Base-by-base conservation (phyloP, 2,797 vertebrate genomes). In the Alfaro cultratus region DNA sequence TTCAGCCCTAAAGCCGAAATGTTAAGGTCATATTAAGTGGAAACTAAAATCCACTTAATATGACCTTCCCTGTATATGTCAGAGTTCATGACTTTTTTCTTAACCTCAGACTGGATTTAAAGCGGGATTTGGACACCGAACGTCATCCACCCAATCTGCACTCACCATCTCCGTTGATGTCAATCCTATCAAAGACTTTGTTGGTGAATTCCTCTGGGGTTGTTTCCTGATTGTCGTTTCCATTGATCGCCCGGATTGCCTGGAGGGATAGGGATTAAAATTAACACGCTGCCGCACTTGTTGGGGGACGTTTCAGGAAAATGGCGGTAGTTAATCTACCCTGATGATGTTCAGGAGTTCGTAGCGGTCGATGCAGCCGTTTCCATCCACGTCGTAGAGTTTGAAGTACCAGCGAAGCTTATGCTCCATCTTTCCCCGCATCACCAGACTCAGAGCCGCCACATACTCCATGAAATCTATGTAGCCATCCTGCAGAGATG, bases 401-500 rank as follows among this genome's bases (percentile, higher is more conserved):
- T 97, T 97, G 94, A 98, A 98, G 84, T 98, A 98, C 97, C 97
- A 98, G 62, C 97, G 95, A 76, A 98, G 83, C 72, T 98, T 98
- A 93, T 98, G 97, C 93, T 98, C 97, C 96, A 98, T 98, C 92
- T 98, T 98, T 16, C 97, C 97, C 23, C 97, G 92, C 92, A 98
- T 97, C 80, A 98, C 97, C 0, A 98, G 95, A 87, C 97, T 98
- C 81, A 98, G 96, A 5, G 97, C 97, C 0, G 97, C 97, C 80
- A 98, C 97, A 0, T 98, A 98, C 89, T 98, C 97, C 96, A 98
- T 96, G 93, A 98, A 98, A 93, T 98, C 97, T 45, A 98, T 97
- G 86, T 97, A 97, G 15, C 97, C 97, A 49, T 98, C 97, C 97
- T 98, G 91, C 60, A 80, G 76, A 23, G 29, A 39, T 4, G 15